These are phyloP conservation scores for Callionymus lyra DNA, from an alignment of 2,113 vertebrate genomes.

Conservation along the genomic window DNA sequence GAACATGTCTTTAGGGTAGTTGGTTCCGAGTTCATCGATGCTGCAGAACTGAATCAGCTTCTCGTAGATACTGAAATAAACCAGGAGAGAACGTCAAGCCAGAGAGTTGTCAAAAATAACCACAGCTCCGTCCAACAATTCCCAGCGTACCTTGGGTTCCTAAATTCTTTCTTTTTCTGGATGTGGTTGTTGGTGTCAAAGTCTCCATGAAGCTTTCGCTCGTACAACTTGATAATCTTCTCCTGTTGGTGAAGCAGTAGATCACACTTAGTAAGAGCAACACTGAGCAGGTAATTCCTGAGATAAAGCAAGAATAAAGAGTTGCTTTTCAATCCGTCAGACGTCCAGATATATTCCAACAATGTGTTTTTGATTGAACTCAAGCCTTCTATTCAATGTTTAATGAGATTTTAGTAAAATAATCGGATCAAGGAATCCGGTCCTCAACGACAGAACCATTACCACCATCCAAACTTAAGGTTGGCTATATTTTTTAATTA, in stretches of 20 bases:
- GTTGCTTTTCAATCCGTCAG: no score
- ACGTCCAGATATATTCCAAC: not conserved
- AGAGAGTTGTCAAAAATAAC: not conserved
- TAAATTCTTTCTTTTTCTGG: conserved; percentile 95
- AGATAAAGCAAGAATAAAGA: not conserved
- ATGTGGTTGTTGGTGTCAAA: conserved; percentile 96
- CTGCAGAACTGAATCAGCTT: conserved; percentile 96
- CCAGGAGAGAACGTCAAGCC: not conserved
- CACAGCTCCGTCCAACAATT: no score
- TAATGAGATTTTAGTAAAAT: no score
- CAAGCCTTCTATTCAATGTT: not conserved
- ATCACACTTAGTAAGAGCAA: not conserved
- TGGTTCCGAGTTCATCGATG: conserved; percentile 94
- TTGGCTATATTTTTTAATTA: no score
- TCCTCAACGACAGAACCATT: no score
- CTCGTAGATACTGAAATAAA: conserved; percentile 82
- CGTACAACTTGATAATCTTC: conserved; percentile 92
- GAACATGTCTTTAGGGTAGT: conserved; percentile 99
- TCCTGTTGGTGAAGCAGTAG: conserved; percentile 65
- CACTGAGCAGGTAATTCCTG: no score
- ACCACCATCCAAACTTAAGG: no score
- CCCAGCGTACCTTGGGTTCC: conserved; percentile 86
- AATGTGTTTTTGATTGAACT: not conserved
- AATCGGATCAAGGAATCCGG: no score
- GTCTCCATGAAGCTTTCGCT: conserved; percentile 85